Conservation (phyloP, 2,113 vertebrate species). For the Pollachius pollachius region DNA sequence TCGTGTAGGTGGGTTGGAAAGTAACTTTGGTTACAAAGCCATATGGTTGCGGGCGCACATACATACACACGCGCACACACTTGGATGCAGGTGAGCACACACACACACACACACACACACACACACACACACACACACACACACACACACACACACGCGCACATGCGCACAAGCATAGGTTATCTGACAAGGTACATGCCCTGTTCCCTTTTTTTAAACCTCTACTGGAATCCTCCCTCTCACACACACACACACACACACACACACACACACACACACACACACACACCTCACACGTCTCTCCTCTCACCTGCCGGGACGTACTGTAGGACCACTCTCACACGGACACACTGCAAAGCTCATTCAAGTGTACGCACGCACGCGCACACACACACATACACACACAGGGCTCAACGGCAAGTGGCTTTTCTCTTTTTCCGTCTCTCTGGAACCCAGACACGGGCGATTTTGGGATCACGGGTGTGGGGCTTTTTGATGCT, state of each 20-base stretch:
- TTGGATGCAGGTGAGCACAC: background rate
- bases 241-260: too few species aligned
- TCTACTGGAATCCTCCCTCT: slow-evolving; percentile 27
- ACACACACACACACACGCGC: slow-evolving; percentile 1
- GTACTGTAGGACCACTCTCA: slow-evolving; percentile 27
- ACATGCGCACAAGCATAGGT: slow-evolving; percentile 15
- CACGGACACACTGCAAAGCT: background rate
- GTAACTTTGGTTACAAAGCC: slow-evolving; percentile 44
- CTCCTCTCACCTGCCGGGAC: slow-evolving; percentile 53
- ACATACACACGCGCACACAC: slow-evolving; percentile 1
- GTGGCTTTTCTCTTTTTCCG: slow-evolving; percentile 35
- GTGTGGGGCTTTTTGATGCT: slow-evolving; percentile 50
- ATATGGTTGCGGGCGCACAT: slow-evolving; percentile 29
- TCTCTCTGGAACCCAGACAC: slow-evolving; percentile 23
- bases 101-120: slow-evolving; percentile 2
- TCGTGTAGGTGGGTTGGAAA: slow-evolving; percentile 52
- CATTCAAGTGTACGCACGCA: background rate
- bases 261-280: too few species aligned
- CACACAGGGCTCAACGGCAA: slow-evolving; percentile 18
- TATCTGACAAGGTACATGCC: slow-evolving; percentile 57
- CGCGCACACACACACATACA: slow-evolving; percentile 23
- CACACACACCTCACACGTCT: background rate
- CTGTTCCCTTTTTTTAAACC: slow-evolving; percentile 46
- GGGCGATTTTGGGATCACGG: slow-evolving; percentile 42
- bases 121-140: slow-evolving; percentile 1